Base-by-base conservation (phyloP, 2,113 vertebrate genomes). In the Hirundichthys speculiger region DNA sequence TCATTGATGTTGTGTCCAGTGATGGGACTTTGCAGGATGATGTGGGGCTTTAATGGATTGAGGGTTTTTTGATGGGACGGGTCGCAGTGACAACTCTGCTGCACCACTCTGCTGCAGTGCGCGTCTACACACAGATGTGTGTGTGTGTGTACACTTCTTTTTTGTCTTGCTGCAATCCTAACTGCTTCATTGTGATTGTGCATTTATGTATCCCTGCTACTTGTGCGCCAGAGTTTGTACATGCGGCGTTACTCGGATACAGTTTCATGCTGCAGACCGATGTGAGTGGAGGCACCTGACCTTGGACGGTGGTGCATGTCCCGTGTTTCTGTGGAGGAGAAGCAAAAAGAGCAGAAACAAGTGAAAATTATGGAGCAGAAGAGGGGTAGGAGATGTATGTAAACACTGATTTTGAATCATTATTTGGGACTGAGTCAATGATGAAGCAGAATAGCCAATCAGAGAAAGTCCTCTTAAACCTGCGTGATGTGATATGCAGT, bases 101-200 rank as follows among this genome's bases (percentile, higher is more conserved):
- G 86, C 87, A 86, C 75, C 79, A 74, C 72, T 83, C 72, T 88
- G 85, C 88, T 88, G 86, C 86, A 88, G 82, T 86, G 52, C 58
- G 70, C 27, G 69, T 73, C 22, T 64, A 52, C 61, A 51, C 18
- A 14, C 30, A 5, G 49, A 42, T 64, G 59, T 57, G 14, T 52
- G 40, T 42, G 62, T 64, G 19, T 34, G 18, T 66, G 60, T 55
- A 39, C 11, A 34, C 41, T 8, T 15, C n/a, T 4, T 43, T n/a
- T 19, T 10, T 72, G 41, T 64, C 20, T 61, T 39, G 64, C 27
- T 57, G 30, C 21, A 53, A 55, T 54, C 43, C 8, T 16, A 25
- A 38, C 1, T 34, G 30, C 11, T 6, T 63, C 18, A 47, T 39
- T 60, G 24, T 62, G 51, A 22, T 48, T 57, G 24, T 25, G 42